These are phyloP conservation scores for Diorhabda elongata DNA, from an alignment of 1,140 invertebrate species.

Conservation along the genomic window DNA sequence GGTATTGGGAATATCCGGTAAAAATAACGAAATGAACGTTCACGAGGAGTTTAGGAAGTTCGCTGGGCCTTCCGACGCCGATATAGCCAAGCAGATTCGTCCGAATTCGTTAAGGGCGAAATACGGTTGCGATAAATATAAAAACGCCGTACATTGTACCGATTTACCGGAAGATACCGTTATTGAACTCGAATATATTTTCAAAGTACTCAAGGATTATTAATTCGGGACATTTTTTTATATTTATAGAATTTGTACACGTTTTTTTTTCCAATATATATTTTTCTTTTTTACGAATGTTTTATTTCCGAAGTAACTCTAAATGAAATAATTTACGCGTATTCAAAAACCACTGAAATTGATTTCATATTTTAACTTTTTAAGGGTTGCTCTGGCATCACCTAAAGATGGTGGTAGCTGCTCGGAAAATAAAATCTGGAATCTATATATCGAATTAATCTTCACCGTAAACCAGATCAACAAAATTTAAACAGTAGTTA, in stretches of 20 bases:
- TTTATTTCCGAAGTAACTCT: too few species aligned
- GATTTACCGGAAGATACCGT: constrained; percentile 83
- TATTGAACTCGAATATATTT: constrained; percentile 80
- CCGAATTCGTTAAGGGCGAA: constrained; percentile 79
- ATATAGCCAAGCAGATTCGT: constrained; percentile 77
- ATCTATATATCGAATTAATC: too few species aligned
- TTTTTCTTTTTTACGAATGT: neutral
- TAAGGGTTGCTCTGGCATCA: too few species aligned
- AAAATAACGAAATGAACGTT: constrained; percentile 56
- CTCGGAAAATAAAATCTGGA: too few species aligned
- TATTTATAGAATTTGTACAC: neutral
- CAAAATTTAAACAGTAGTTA: too few species aligned
- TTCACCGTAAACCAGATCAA: too few species aligned
- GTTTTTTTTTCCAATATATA: neutral
- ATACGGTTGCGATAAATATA: constrained; percentile 76
- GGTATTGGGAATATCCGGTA: constrained; percentile 76
- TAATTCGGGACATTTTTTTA: neutral
- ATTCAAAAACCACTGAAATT: too few species aligned
- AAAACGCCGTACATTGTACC: constrained; percentile 90
- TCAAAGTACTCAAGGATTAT: constrained; percentile 55
- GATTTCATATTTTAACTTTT: too few species aligned
- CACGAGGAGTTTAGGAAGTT: constrained; percentile 76
- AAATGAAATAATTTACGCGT: too few species aligned
- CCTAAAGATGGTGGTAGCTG: too few species aligned
- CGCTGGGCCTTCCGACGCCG: constrained; percentile 83